These are phyloP conservation scores for Hippocampus abdominalis DNA, from an alignment of 2,113 vertebrate genomes.

Conservation along the genomic window DNA sequence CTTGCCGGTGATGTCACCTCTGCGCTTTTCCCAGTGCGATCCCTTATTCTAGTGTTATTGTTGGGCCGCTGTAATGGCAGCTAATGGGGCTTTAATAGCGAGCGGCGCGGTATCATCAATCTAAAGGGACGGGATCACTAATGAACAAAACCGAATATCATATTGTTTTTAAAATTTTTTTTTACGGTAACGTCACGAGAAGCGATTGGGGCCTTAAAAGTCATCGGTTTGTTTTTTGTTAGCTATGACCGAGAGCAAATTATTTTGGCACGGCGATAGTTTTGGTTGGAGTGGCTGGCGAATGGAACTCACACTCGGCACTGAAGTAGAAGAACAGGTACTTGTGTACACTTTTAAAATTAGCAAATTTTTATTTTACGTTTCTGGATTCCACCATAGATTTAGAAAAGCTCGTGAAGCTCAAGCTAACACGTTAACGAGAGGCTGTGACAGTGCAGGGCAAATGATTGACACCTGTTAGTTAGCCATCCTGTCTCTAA, in stretches of 20 bases:
- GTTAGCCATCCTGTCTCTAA: too few relatives aligned
- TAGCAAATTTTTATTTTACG: background rate
- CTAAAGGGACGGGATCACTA: slow-evolving; percentile 35
- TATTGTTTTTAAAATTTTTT: slow-evolving; percentile 30
- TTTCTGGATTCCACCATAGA: too few relatives aligned
- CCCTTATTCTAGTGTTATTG: slow-evolving; percentile 49
- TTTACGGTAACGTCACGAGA: slow-evolving; percentile 20
- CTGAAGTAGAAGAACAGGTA: background rate
- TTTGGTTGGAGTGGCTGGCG: too few relatives aligned
- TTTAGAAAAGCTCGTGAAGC: too few relatives aligned
- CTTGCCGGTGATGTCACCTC: slow-evolving; percentile 27
- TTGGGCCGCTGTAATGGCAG: slow-evolving; percentile 55
- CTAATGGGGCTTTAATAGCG: slow-evolving; percentile 68
- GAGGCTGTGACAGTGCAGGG: too few relatives aligned
- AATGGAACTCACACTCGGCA: background rate
- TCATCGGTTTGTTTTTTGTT: background rate
- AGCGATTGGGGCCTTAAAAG: background rate
- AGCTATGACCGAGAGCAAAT: background rate
- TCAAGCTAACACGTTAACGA: too few relatives aligned
- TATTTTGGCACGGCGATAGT: background rate
- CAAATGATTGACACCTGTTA: too few relatives aligned
- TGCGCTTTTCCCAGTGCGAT: slow-evolving; percentile 34
- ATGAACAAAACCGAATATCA: slow-evolving; percentile 43
- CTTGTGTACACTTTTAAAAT: background rate
- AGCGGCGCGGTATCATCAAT: slow-evolving; percentile 62